phyloP scores from a whole-genome alignment of 2,797 vertebrate genomes.

The Pelodytes ibericus region DNA sequence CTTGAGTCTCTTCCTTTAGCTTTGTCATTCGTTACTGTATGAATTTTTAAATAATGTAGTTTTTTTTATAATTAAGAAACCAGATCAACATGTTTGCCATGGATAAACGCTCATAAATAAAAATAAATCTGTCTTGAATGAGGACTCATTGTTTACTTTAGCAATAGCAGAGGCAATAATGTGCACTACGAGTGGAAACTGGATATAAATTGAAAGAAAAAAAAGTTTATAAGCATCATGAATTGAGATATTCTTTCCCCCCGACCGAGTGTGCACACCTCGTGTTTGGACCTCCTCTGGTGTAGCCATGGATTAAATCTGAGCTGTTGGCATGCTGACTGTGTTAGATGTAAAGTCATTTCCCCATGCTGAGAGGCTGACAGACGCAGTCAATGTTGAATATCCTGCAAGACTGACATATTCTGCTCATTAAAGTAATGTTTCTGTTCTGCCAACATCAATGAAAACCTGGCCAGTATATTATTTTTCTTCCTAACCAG shows the following conservation, averaged over 20 bases:
- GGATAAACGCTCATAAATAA: too few species aligned
- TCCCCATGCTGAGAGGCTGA: background rate
- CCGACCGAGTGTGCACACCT: background rate
- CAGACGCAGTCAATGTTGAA: background rate
- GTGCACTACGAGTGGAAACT: background rate
- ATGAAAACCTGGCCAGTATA: background rate
- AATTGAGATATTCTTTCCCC: background rate
- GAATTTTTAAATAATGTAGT: too few species aligned
- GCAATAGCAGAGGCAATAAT: background rate
- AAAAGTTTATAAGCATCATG: background rate
- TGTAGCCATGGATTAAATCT: background rate
- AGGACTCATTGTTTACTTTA: background rate
- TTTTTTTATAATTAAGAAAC: too few species aligned
- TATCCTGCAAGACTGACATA: background rate
- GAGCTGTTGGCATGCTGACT: background rate
- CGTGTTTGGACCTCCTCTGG: background rate
- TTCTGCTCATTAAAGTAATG: background rate
- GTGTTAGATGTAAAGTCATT: conserved; percentile 2
- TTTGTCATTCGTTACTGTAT: too few species aligned
- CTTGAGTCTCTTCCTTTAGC: too few species aligned
- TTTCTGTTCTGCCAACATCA: background rate
- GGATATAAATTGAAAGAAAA: background rate
- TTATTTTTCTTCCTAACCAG: background rate
- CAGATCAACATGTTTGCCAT: too few species aligned
- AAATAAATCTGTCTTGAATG: too few species aligned